Evolutionary conservation across 2,797 vertebrate species (phyloP).

Genomic region (Labeo calbasu): DNA sequence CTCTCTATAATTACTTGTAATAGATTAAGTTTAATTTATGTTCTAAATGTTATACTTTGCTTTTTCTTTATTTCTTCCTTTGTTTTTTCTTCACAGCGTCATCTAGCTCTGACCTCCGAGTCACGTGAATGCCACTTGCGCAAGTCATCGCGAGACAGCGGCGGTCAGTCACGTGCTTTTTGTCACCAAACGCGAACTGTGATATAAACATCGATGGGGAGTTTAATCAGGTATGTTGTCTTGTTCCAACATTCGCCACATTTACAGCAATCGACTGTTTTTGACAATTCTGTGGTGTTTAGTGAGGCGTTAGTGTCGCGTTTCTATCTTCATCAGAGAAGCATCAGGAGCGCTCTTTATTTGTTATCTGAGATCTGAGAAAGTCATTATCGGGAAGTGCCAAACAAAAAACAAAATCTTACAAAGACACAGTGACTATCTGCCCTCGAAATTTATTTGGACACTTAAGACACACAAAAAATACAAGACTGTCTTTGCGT

Average conservation of each 20-base stretch:
- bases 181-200: neutral
- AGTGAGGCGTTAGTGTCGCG: neutral
- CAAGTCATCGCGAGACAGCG: conserved; percentile 5
- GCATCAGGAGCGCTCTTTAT: too few species aligned
- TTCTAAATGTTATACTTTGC: neutral
- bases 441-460: neutral
- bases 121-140: neutral
- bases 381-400: neutral
- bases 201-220: conserved; percentile 1
- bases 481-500: too few species aligned
- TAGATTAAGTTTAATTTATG: too few species aligned
- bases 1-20: too few species aligned
- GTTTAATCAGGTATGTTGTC: conserved; percentile 6
- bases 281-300: neutral
- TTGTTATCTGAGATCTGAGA: neutral
- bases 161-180: neutral
- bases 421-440: too few species aligned
- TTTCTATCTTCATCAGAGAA: neutral
- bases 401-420: neutral
- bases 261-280: neutral
- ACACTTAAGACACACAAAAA: neutral
- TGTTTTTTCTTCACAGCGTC: neutral
- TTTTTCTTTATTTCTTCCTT: too few species aligned
- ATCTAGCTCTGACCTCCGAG: neutral
- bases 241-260: neutral